These are phyloP conservation scores for Bombus vancouverensis DNA, from an alignment of 1,140 invertebrate species.

Conservation along the genomic window DNA sequence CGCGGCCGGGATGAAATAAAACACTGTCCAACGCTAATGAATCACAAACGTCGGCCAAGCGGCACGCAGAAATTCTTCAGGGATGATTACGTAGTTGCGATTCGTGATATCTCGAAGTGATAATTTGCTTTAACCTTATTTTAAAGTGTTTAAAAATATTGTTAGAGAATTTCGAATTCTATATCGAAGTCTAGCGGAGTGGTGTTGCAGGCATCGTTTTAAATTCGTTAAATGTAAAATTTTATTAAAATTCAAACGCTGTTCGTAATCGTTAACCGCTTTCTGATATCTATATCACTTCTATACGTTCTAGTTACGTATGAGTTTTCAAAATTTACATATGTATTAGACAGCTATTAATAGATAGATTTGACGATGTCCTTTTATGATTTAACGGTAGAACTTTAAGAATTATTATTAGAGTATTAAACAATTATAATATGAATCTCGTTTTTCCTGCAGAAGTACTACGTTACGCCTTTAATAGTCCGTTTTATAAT, in stretches of 20 bases:
- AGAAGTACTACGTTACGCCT: too few species aligned
- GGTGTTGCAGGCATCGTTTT: neutral
- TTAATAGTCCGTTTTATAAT: neutral
- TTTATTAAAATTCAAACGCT: too few species aligned
- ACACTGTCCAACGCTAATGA: constrained; percentile 19
- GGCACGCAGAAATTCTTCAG: neutral
- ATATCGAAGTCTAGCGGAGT: neutral
- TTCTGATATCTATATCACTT: too few species aligned
- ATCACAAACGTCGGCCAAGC: neutral
- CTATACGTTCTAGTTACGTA: too few species aligned
- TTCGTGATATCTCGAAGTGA: neutral
- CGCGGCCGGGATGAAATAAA: constrained; percentile 1
- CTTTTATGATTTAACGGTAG: neutral
- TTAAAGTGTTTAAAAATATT: neutral
- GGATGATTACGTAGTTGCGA: neutral
- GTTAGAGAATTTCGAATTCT: neutral
- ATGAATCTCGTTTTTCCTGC: neutral
- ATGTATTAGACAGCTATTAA: too few species aligned
- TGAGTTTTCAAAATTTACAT: too few species aligned
- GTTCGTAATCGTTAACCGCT: too few species aligned
- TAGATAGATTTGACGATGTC: too few species aligned
- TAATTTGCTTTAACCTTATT: neutral
- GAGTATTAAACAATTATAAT: too few species aligned
- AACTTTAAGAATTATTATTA: neutral
- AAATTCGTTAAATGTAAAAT: neutral